phyloP scores from a whole-genome alignment of 1,140 invertebrate genomes.

The Thaumetopoea pityocampa region DNA sequence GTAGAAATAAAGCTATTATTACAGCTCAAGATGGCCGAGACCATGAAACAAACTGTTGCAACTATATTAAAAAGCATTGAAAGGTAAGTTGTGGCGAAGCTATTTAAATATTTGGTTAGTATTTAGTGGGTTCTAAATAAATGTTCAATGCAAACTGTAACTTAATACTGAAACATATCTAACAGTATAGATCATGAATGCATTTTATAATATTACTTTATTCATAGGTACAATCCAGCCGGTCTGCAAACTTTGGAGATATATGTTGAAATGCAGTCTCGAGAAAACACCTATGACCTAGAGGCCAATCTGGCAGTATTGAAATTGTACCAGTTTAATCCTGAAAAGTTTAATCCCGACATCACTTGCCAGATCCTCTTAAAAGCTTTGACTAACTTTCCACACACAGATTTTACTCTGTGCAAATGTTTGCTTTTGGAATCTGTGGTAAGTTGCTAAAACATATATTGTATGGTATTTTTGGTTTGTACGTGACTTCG shows the following conservation, averaged over 20 bases:
- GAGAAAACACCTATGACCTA: conserved; percentile 95
- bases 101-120: conserved; percentile 78
- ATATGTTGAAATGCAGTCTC: conserved; percentile 94
- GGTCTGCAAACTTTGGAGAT: conserved; percentile 92
- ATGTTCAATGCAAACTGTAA: no score
- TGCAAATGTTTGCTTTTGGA: conserved; percentile 96
- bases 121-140: no score
- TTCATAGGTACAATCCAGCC: conserved; percentile 93
- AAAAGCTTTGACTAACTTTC: conserved; percentile 96
- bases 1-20: background rate
- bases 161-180: no score
- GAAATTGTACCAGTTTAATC: conserved; percentile 95
- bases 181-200: conserved; percentile 77
- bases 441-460: conserved; percentile 87
- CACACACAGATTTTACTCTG: conserved; percentile 96
- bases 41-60: conserved; percentile 45
- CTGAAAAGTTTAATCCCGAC: conserved; percentile 88
- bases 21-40: conserved; percentile 77
- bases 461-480: no score
- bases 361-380: conserved; percentile 91
- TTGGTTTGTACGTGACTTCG: no score
- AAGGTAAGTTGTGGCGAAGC: conserved; percentile 24
- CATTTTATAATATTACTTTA: conserved; percentile 11
- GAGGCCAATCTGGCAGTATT: conserved; percentile 96
- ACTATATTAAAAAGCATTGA: conserved; percentile 51